phyloP scores from a whole-genome alignment of 2,113 vertebrate species.

The Bettongia penicillata region DNA sequence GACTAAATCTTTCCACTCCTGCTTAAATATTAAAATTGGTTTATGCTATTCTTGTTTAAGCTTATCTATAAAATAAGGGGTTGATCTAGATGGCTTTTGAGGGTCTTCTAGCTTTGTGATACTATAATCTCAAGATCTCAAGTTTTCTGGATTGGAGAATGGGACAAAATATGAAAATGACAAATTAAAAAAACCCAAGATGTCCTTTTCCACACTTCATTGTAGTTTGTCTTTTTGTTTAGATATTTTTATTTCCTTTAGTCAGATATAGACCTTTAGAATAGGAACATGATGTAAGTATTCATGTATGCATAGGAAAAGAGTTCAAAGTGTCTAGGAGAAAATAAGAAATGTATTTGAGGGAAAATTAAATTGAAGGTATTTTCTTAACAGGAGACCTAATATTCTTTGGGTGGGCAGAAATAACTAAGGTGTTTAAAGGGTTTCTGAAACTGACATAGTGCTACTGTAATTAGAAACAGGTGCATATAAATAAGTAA shows the following conservation, averaged over 20 bases:
- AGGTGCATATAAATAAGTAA: slow-evolving; percentile 80
- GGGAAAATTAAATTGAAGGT: slow-evolving; percentile 27
- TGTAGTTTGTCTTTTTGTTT: neutral
- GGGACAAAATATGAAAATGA: slow-evolving; percentile 7
- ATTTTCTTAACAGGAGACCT: slow-evolving; percentile 36
- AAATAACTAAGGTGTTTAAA: slow-evolving; percentile 55
- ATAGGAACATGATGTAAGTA: slow-evolving; percentile 34
- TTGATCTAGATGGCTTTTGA: neutral
- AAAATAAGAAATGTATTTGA: slow-evolving; percentile 31
- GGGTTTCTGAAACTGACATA: slow-evolving; percentile 76
- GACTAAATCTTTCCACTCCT: neutral
- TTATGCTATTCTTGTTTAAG: neutral
- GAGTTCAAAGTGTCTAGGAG: neutral
- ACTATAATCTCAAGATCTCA: neutral
- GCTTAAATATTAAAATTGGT: neutral
- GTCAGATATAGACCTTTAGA: neutral
- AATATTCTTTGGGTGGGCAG: slow-evolving; percentile 45
- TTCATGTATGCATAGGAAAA: neutral
- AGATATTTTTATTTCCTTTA: neutral
- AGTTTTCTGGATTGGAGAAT: slow-evolving; percentile 8
- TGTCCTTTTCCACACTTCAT: neutral
- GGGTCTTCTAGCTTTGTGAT: neutral
- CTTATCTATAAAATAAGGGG: neutral
- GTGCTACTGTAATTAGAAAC: slow-evolving; percentile 76
- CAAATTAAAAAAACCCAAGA: neutral